Conservation (phyloP, 1,140 invertebrate genomes). For the Andricus grossulariae region DNA sequence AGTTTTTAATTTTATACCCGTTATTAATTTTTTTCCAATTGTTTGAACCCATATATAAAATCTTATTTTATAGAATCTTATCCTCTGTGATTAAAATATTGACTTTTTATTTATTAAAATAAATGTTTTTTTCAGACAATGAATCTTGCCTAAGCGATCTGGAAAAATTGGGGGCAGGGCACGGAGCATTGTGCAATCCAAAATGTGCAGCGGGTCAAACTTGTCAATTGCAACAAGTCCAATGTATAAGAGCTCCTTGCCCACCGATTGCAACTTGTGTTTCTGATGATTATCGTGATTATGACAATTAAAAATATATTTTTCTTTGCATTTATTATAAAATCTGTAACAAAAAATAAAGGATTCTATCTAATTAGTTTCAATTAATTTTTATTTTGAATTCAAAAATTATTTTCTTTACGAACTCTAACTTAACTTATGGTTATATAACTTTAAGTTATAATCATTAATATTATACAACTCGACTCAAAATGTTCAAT, state of each 20-base stretch:
- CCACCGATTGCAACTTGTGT: slow-evolving; percentile 2
- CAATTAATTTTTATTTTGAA: no score
- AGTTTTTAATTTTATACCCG: no score
- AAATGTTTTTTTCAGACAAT: not conserved
- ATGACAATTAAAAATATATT: not conserved
- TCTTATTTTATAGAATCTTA: no score
- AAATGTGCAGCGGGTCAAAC: not conserved
- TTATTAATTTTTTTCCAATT: no score
- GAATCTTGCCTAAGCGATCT: slow-evolving; percentile 3
- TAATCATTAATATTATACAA: no score
- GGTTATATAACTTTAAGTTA: no score
- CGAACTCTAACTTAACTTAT: no score
- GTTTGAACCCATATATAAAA: no score
- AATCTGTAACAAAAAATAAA: slow-evolving; percentile 1
- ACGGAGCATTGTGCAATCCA: slow-evolving; percentile 11
- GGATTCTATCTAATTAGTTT: no score
- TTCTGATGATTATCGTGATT: slow-evolving; percentile 23
- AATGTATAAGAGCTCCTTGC: slow-evolving; percentile 2
- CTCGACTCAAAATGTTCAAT: no score
- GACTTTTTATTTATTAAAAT: not conserved
- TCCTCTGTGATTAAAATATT: not conserved
- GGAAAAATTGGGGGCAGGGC: slow-evolving; percentile 13
- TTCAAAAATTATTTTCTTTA: no score
- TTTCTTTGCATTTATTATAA: not conserved
- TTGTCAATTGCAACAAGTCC: slow-evolving; percentile 25